phyloP scores from a whole-genome alignment of 2,888 invertebrate genomes.

The Bombylius major region DNA sequence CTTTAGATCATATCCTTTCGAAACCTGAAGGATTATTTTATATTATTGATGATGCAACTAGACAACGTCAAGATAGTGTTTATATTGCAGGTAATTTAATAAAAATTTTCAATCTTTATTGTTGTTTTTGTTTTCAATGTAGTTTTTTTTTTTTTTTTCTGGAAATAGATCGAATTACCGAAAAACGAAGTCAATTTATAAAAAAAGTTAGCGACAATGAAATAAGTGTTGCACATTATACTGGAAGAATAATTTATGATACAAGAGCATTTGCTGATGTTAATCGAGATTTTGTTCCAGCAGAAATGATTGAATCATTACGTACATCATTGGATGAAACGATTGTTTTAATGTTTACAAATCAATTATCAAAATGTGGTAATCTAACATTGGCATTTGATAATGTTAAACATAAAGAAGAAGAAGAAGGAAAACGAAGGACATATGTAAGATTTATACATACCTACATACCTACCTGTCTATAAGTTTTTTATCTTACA shows the following conservation, averaged over 20 bases:
- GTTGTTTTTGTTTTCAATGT: not conserved
- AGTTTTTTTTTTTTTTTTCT: not conserved
- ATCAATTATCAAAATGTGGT: constrained; percentile 75
- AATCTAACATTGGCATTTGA: constrained; percentile 51
- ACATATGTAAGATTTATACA: constrained; percentile 25
- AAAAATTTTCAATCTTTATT: not conserved
- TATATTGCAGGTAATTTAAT: constrained; percentile 50
- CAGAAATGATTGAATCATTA: constrained; percentile 79
- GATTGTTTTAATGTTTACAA: constrained; percentile 67
- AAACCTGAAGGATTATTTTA: constrained; percentile 73
- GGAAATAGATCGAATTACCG: constrained; percentile 29
- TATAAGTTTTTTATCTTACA: too few species aligned
- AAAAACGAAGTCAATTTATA: constrained; percentile 33
- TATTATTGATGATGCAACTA: constrained; percentile 77
- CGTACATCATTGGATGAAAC: constrained; percentile 57
- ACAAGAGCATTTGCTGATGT: constrained; percentile 72
- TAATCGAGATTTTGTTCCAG: constrained; percentile 82
- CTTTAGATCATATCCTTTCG: constrained; percentile 75
- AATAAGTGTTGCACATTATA: constrained; percentile 81
- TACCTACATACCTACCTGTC: too few species aligned
- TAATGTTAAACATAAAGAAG: constrained; percentile 27
- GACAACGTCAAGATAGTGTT: constrained; percentile 54
- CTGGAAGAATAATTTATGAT: constrained; percentile 77
- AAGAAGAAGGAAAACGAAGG: constrained; percentile 27
- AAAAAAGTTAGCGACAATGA: constrained; percentile 43